phyloP scores from a whole-genome alignment of 1,140 invertebrate species.

The Brachionus koreanus region DNA sequence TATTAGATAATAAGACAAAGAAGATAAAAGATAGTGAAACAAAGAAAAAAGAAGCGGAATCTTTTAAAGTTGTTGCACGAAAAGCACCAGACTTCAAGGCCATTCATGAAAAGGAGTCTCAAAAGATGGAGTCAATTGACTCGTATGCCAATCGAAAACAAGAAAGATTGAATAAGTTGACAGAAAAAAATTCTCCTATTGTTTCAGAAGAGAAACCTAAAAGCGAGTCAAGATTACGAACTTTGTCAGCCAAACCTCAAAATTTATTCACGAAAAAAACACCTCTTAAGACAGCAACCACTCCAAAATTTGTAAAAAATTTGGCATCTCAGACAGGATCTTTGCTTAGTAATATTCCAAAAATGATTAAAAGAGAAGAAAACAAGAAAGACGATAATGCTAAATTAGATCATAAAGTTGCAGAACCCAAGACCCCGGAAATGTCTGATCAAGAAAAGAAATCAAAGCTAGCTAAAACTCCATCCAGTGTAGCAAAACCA shows the following conservation, averaged over 20 bases:
- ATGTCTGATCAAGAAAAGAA: not conserved
- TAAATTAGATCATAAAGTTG: not conserved
- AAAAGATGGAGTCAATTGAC: conserved; percentile 29
- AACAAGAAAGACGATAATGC: not conserved
- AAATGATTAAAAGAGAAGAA: not conserved
- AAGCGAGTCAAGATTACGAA: not conserved
- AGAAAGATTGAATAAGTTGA: not conserved
- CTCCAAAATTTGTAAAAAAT: conserved; percentile 23
- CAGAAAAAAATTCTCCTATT: not conserved
- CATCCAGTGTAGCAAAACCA: not conserved
- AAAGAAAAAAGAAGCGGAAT: not conserved
- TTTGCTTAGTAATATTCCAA: not conserved
- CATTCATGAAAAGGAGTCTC: conserved; percentile 10
- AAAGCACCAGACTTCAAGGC: conserved; percentile 10
- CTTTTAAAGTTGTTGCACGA: not conserved
- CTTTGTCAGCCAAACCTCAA: not conserved
- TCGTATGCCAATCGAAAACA: not conserved
- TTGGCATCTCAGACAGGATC: not conserved
- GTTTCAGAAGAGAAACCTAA: not conserved
- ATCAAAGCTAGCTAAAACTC: not conserved
- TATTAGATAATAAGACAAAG: not conserved
- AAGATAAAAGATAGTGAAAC: not conserved
- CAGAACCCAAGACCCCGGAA: conserved; percentile 12
- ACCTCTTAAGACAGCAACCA: not conserved
- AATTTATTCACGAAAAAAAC: not conserved